Evolutionary conservation across 2,888 invertebrate genomes (phyloP).

Genomic region (Aporophyla nigra): DNA sequence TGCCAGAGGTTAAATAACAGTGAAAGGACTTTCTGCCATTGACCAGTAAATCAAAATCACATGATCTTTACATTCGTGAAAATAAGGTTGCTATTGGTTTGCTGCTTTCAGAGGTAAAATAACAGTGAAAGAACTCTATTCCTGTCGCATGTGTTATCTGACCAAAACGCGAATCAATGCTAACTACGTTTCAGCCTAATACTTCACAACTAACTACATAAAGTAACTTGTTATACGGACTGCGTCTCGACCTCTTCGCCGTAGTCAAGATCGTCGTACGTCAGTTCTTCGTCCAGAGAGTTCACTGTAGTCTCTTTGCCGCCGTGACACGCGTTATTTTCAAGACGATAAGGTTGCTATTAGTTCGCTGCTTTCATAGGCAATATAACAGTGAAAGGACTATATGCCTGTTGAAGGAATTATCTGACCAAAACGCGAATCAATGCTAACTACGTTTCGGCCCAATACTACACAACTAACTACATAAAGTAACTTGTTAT

Average conservation of each 20-base stretch:
- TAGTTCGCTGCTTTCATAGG: background rate
- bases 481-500: slow-evolving; percentile 51
- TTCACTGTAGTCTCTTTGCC: slow-evolving; percentile 89
- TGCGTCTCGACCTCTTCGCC: slow-evolving; percentile 91
- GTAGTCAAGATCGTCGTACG: slow-evolving; percentile 92
- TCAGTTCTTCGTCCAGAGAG: slow-evolving; percentile 89
- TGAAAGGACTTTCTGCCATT: no score
- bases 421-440: background rate
- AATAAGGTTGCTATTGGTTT: background rate
- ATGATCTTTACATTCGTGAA: no score
- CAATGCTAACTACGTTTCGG: slow-evolving; percentile 20
- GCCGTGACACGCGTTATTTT: slow-evolving; percentile 92
- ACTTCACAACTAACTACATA: slow-evolving; percentile 14
- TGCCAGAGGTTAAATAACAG: no score
- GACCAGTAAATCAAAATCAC: no score
- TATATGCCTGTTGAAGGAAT: background rate
- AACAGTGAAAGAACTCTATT: background rate
- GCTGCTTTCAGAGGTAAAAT: background rate
- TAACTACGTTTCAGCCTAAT: slow-evolving; percentile 16
- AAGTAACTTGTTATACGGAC: slow-evolving; percentile 71
- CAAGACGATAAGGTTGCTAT: no score
- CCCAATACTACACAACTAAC: slow-evolving; percentile 20
- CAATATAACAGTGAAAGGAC: background rate
- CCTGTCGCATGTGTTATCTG: background rate
- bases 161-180: slow-evolving; percentile 9